phyloP scores from a whole-genome alignment of 2,797 vertebrate species.

The Epinephelus coioides region DNA sequence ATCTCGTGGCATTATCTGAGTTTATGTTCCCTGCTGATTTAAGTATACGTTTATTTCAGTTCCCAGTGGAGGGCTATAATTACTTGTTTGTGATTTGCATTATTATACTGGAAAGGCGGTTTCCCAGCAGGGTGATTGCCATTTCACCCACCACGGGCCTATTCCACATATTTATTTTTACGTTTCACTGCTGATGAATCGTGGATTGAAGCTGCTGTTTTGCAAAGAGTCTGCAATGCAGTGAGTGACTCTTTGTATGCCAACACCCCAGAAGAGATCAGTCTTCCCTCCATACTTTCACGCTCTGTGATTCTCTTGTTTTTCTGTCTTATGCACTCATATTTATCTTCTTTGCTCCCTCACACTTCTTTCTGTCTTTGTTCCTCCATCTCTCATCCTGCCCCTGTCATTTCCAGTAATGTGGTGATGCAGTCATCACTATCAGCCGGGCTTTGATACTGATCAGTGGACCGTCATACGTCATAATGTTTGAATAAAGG shows the following conservation, averaged over 20 bases:
- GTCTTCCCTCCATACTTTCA: constrained; percentile 2
- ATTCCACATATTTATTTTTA: constrained; percentile 30
- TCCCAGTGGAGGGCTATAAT: neutral
- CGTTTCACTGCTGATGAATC: constrained; percentile 15
- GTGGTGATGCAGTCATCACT: constrained; percentile 37
- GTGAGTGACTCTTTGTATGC: constrained; percentile 18
- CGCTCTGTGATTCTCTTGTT: constrained; percentile 25
- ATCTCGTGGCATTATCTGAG: neutral
- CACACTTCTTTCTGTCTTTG: neutral
- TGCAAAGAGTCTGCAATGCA: constrained; percentile 20
- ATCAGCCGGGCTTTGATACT: constrained; percentile 58
- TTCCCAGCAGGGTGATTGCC: constrained; percentile 17
- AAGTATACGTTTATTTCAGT: neutral
- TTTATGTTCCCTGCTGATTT: constrained; percentile 14
- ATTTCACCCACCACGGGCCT: neutral
- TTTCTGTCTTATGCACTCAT: constrained; percentile 41
- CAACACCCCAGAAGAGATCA: constrained; percentile 39
- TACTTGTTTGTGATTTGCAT: constrained; percentile 24
- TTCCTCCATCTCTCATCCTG: neutral
- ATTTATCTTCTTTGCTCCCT: constrained; percentile 19
- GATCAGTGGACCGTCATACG: constrained; percentile 56
- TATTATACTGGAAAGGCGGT: neutral
- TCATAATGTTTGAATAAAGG: constrained; percentile 65
- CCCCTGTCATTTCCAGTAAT: constrained; percentile 53
- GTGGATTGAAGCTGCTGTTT: constrained; percentile 18